Evolutionary conservation across 1,140 invertebrate species (phyloP), one percentile per base, ranked within the genome.

Genomic region (Apis laboriosa): DNA sequence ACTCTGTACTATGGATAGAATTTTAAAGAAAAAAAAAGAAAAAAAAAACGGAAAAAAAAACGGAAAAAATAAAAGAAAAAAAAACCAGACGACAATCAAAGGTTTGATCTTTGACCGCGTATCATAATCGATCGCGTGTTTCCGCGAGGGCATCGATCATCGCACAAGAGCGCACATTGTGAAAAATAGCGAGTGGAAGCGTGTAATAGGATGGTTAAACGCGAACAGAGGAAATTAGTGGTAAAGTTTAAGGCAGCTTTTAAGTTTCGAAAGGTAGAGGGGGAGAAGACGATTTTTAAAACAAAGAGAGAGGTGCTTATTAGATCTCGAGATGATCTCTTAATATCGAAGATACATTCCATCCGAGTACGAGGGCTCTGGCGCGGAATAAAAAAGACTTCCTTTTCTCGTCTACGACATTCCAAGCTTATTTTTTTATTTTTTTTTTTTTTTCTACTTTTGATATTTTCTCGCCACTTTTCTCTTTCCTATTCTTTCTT

Each of bases 301-400:
- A 7, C 0, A 49, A 24, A 24, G 21, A 17, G 24, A 17, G 68
- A 75, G 74, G 66, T 74, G 78, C 70, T 88, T 75, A 70, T 60
- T 86, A 60, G 61, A 68, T 77, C 81, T 81, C 80, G 73, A 34
- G 34, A 81, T 71, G 80, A 87, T 75, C 58, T 83, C 85, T 21
- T 81, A 68, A 86, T 73, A 61, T 84, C 76, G 61, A 86, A 77
- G 74, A 84, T 80, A 88, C 86, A 88, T 88, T 88, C 86, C 86
- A 88, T 88, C 86, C 86, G 85, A 75, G 66, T 77, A 56, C 68
- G 63, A 61, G 86, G 77, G 80, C 51, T 79, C 61, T 53, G 71
- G 71, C 71, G 80, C 84, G 86, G 77, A 49, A 83, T 21, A 21
- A 61, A 79, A 87, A 79, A 87, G 68, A 84, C 86, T 87, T 88